These are phyloP conservation scores for Catamblyrhynchus diadema DNA, from an alignment of 2,797 vertebrate species.

Conservation along the genomic window DNA sequence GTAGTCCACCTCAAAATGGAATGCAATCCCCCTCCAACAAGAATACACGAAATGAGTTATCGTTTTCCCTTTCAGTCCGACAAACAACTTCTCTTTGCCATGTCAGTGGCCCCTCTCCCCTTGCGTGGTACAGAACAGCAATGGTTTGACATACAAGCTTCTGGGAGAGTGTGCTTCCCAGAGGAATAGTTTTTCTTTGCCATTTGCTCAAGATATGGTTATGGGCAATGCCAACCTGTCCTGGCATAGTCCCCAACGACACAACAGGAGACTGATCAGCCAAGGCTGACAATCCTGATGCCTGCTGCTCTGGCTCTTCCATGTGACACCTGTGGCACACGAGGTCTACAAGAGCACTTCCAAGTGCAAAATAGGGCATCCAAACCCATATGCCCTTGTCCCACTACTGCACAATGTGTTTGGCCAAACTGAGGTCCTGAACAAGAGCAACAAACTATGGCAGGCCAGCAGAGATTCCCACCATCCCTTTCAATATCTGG, in stretches of 20 bases:
- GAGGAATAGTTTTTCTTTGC: background rate
- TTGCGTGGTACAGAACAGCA: background rate
- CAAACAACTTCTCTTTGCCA: background rate
- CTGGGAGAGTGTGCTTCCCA: background rate
- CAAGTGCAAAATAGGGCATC: background rate
- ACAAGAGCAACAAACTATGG: background rate
- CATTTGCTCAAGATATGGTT: background rate
- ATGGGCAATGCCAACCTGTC: background rate
- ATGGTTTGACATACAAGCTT: background rate
- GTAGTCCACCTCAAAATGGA: background rate
- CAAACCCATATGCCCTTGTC: background rate
- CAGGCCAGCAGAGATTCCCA: background rate
- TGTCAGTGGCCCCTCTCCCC: background rate
- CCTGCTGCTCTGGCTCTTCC: background rate
- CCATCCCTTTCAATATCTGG: background rate
- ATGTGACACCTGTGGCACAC: background rate
- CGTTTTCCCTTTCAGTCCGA: background rate
- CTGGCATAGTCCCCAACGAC: background rate
- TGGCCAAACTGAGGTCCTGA: background rate
- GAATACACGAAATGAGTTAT: background rate
- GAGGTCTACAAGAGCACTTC: background rate
- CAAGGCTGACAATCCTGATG: background rate
- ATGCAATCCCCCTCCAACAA: background rate
- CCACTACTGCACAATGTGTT: background rate
- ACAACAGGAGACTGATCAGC: rapidly evolving